Evolutionary conservation across 2,888 invertebrate species (phyloP).

Genomic region (Nyleta sp.): DNA sequence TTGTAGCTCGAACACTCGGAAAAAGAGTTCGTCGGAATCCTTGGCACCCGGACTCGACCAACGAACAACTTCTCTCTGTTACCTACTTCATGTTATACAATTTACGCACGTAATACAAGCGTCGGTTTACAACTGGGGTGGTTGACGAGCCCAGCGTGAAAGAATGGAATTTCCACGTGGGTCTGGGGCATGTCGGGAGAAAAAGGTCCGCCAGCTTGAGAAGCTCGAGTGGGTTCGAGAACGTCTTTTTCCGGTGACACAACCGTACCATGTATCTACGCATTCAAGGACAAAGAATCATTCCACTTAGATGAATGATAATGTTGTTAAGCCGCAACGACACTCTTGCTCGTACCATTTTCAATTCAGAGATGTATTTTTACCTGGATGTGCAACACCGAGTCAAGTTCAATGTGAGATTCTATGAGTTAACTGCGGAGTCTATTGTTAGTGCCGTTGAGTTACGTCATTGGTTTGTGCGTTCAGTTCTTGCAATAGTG

Average conservation of each 20-base stretch:
- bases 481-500: constrained; percentile 31
- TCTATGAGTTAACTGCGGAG: constrained; percentile 5
- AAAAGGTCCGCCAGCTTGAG: no score
- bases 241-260: constrained; percentile 3
- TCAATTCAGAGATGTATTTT: constrained; percentile 44
- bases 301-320: constrained; percentile 12
- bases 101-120: no score
- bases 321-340: constrained; percentile 10
- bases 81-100: no score
- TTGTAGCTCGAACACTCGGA: constrained; percentile 37
- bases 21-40: constrained; percentile 18
- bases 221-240: background rate
- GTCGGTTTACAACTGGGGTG: no score
- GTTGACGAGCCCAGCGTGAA: no score
- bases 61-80: no score
- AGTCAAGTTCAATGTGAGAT: constrained; percentile 9
- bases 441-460: background rate
- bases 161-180: no score
- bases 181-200: no score
- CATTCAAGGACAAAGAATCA: constrained; percentile 1
- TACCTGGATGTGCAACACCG: constrained; percentile 11
- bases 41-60: background rate
- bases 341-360: constrained; percentile 17
- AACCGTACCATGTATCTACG: background rate
- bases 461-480: constrained; percentile 8